Evolutionary conservation across 92 coral and sea anemone species (phyloP).

Genomic region (Porites lobata): DNA sequence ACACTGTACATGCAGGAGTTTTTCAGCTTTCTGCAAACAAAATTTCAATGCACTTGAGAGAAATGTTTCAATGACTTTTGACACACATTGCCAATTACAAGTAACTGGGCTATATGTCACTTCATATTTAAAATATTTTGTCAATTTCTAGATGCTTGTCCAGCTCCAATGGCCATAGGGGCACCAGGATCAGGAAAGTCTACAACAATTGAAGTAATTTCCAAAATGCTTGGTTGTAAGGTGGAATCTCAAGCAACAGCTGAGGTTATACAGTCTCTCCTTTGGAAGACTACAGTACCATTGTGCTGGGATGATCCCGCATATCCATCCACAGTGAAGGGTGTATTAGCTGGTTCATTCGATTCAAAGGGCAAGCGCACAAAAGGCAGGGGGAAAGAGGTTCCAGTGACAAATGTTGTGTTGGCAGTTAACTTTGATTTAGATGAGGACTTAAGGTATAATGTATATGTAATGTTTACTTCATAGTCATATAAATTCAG

Average conservation of each 20-base stretch:
- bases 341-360: constrained; percentile 36
- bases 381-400: constrained; percentile 51
- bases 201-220: constrained; percentile 31
- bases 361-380: constrained; percentile 55
- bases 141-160: constrained; percentile 35
- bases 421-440: constrained; percentile 50
- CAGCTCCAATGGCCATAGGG: constrained; percentile 39
- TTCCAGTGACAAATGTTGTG: constrained; percentile 44
- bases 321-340: constrained; percentile 42
- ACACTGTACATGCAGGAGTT: too few species aligned
- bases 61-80: too few species aligned
- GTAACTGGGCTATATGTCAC: too few species aligned
- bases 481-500: too few species aligned
- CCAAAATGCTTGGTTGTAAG: constrained; percentile 45
- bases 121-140: neutral
- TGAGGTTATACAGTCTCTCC: constrained; percentile 46
- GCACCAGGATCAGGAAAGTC: constrained; percentile 15
- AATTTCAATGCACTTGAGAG: too few species aligned
- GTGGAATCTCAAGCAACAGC: constrained; percentile 52
- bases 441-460: constrained; percentile 47
- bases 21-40: too few species aligned
- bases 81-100: too few species aligned
- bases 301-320: constrained; percentile 59
- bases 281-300: constrained; percentile 38
- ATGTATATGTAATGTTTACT: neutral